phyloP scores from a whole-genome alignment of 2,113 vertebrate species.

The Mus pahari region DNA sequence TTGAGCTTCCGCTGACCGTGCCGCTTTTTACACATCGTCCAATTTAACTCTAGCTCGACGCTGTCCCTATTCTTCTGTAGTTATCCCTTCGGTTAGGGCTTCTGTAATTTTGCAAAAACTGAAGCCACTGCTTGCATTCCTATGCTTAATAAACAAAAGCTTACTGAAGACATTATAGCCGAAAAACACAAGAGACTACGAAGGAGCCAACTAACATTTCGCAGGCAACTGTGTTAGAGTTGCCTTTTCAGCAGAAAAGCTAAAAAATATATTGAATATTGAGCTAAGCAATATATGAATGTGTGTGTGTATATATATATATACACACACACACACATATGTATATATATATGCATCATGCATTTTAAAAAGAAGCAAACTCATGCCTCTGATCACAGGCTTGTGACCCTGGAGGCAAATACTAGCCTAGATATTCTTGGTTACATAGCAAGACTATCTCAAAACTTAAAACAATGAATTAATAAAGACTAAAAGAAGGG shows the following conservation, averaged over 20 bases:
- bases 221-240: not conserved
- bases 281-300: not conserved
- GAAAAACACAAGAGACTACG: not conserved
- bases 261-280: not conserved
- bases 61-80: not conserved
- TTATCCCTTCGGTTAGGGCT: fast-evolving
- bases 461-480: not conserved
- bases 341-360: not conserved
- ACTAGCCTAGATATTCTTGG: not conserved
- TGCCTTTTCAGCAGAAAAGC: slow-evolving; percentile 46
- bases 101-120: not conserved
- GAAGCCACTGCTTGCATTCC: not conserved
- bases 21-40: not conserved
- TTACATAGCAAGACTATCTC: not conserved
- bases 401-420: not conserved
- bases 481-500: not conserved
- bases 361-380: not conserved
- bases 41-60: fast-evolving
- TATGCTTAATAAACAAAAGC: slow-evolving; percentile 31
- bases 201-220: not conserved
- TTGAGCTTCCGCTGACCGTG: fast-evolving
- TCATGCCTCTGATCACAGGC: not conserved
- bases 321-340: too few species aligned
- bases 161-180: not conserved
- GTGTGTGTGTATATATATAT: too few species aligned